Evolutionary conservation across 1,140 invertebrate genomes (phyloP), one percentile per base, ranked within the genome.

Genomic region (Drosophila truncata): DNA sequence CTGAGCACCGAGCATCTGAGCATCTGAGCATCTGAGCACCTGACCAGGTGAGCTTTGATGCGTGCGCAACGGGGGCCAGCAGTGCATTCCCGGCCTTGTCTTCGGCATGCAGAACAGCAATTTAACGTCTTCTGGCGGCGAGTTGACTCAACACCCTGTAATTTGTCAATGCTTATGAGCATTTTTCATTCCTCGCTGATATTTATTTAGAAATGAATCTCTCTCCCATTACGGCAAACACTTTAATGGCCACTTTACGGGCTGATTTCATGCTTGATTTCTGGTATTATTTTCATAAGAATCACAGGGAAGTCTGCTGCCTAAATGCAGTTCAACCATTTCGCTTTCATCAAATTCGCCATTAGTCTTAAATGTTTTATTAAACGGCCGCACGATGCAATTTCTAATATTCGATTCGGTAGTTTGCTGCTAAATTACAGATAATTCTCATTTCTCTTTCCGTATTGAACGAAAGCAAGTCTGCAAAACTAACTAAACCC

Each of bases 21-120:
- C 44, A 35, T 33, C 41, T 27, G 42, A 46, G 9, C 16, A 39
- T 39, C 16, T 3, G 16, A 50, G 29, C 52, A 37, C 54, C 42
- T 37, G 46, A 49, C 41, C 65, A 70, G 42, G 73, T 58, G 62
- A 67, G 57, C 63, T 77, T 67, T 44, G 74, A 76, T 78, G 74
- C 73, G 73, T 78, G 61, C 60, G 55, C 73, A 37, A 58, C 41
- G 46, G 16, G n/a, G 7, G 44, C 7, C 59, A 10, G 6, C n/a
- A 3, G 14, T 11, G 13, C 50, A 23, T 52, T 31, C 49, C 13
- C 23, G 62, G 35, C 66, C 49, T 23, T 31, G 10, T 31, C 60
- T 41, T 23, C 47, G 74, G 73, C 74, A 77, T 77, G 74, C 73
- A 77, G 74, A 77, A 37, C 74, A 60, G 49, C 74, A 78, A 77